Conservation (phyloP, 2,888 invertebrate species). For the Sturmia bella region DNA sequence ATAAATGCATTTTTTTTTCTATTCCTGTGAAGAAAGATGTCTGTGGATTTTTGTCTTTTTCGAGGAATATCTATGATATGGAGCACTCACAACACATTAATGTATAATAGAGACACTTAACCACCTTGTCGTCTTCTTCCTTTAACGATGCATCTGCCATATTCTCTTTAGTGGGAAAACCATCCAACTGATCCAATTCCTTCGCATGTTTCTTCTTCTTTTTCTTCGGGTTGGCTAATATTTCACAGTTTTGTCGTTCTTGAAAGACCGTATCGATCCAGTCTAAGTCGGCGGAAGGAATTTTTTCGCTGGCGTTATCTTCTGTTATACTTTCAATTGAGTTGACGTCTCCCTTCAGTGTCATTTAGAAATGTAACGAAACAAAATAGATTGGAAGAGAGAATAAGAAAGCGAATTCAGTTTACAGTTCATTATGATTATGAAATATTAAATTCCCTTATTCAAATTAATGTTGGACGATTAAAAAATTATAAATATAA, state of each 20-base stretch:
- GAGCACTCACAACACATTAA: conserved; percentile 82
- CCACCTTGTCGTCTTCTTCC: conserved; percentile 79
- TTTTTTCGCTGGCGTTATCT: conserved; percentile 67
- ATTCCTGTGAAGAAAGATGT: not conserved
- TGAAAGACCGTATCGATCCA: conserved; percentile 75
- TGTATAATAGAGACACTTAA: conserved; percentile 81
- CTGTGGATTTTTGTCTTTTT: not conserved
- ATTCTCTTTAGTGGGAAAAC: conserved; percentile 71
- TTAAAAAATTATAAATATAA: no score
- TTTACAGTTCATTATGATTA: no score
- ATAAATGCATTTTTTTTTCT: conserved; percentile 53
- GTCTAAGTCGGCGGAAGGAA: conserved; percentile 72
- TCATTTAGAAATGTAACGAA: not conserved
- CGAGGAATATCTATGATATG: conserved; percentile 76
- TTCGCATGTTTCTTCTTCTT: conserved; percentile 75
- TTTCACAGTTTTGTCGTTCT: conserved; percentile 73
- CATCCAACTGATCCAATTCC: conserved; percentile 76
- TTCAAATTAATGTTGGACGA: no score
- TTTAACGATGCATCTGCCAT: conserved; percentile 57
- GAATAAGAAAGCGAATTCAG: conserved; percentile 17
- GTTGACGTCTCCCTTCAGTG: conserved; percentile 77
- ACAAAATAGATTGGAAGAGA: not conserved
- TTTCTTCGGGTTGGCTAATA: conserved; percentile 73
- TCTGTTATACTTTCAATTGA: conserved; percentile 79
- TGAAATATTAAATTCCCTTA: no score